Evolutionary conservation across 2,888 invertebrate genomes (phyloP).

Genomic region (Pheosia gnoma): DNA sequence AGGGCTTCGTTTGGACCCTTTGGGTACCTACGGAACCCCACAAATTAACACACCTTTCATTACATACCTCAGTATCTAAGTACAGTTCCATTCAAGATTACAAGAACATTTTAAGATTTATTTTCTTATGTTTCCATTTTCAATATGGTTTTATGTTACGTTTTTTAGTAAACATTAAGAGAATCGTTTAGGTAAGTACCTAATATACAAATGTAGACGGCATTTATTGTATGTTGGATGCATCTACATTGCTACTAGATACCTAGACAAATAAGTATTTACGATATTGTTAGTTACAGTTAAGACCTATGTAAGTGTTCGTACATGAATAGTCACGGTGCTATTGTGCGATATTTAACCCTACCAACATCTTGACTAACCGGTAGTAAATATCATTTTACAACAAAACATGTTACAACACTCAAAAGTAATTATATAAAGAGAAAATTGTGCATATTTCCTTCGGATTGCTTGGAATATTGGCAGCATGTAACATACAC

Average conservation of each 20-base stretch:
- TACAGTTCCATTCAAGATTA: no score
- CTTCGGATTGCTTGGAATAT: conserved; percentile 8
- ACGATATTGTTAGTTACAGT: neutral
- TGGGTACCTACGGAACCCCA: no score
- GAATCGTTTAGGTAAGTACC: conserved; percentile 10
- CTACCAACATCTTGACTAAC: neutral
- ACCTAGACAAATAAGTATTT: neutral
- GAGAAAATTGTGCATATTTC: conserved; percentile 9
- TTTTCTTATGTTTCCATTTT: no score
- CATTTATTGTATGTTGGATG: conserved; percentile 40
- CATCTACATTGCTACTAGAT: conserved; percentile 16
- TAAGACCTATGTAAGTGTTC: neutral
- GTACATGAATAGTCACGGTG: no score
- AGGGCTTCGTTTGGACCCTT: no score
- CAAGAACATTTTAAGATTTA: no score
- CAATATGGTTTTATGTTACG: no score
- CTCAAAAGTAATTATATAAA: conserved; percentile 6
- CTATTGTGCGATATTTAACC: neutral
- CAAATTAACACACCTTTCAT: no score
- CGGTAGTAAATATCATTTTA: neutral
- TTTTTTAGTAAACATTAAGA: neutral
- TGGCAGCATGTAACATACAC: neutral
- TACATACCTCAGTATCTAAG: no score
- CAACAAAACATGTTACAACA: conserved; percentile 1
- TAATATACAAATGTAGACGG: conserved; percentile 43